A percentile compares a stretch with the other conserved stretches of the same genome.
Evolutionary conservation across 2,888 invertebrate species (phyloP).

Genomic region (Hyppa rectilinea): DNA sequence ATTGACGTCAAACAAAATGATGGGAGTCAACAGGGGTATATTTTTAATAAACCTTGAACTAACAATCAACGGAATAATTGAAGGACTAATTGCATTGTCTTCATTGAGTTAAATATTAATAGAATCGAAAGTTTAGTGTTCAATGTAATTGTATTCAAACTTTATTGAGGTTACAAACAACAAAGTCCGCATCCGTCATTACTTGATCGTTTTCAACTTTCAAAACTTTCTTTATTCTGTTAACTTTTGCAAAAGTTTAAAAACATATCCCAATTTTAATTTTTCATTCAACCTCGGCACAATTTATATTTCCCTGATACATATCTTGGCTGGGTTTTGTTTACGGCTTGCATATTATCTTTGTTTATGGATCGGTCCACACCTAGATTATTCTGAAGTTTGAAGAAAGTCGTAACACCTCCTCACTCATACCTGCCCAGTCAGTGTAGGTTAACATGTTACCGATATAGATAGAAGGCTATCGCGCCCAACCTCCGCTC

Average conservation of each 20-base stretch:
- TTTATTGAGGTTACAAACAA: conserved; percentile 27
- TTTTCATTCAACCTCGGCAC: conserved; percentile 21
- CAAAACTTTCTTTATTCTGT: conserved; percentile 54
- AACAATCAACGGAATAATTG: conserved; percentile 38
- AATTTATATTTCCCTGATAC: conserved; percentile 48
- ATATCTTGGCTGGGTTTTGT: conserved; percentile 72
- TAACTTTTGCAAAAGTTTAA: not conserved
- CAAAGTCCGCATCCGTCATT: conserved; percentile 23
- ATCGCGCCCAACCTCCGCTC: conserved; percentile 74
- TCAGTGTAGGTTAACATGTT: conserved; percentile 80
- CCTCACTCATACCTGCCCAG: conserved; percentile 69
- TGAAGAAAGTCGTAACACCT: conserved; percentile 77
- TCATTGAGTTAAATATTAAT: conserved; percentile 20
- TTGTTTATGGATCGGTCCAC: conserved; percentile 74
- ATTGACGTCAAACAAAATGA: conserved; percentile 82
- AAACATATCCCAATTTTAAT: conserved; percentile 10
- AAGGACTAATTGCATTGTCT: conserved; percentile 18
- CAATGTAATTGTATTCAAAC: conserved; percentile 32
- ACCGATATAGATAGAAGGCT: conserved; percentile 82
- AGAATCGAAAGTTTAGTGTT: conserved; percentile 28
- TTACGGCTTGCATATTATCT: conserved; percentile 69
- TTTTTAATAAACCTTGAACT: conserved; percentile 69
- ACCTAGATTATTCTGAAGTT: conserved; percentile 61
- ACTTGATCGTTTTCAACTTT: conserved; percentile 50
- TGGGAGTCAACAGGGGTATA: conserved; percentile 78